These are phyloP conservation scores for Pluvianellus socialis DNA, from an alignment of 2,113 vertebrate genomes.

Conservation along the genomic window DNA sequence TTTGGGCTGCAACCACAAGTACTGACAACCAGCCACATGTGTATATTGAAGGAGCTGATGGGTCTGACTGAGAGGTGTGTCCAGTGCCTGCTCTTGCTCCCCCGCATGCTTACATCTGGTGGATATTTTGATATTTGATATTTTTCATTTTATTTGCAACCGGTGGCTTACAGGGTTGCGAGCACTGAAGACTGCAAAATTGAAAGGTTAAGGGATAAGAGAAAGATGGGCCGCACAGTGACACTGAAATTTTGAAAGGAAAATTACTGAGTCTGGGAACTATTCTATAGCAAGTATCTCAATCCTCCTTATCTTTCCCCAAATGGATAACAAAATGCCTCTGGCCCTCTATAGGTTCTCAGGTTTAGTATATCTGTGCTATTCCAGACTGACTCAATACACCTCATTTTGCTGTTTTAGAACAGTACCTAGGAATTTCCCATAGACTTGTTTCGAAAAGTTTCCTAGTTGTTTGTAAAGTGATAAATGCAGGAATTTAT, in stretches of 20 bases:
- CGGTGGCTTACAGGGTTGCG: not conserved
- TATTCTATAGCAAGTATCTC: constrained; percentile 15
- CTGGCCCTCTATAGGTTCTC: constrained; percentile 20
- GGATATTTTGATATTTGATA: not conserved
- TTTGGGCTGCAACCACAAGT: constrained; percentile 58
- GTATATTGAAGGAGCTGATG: constrained; percentile 21
- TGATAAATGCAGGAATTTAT: constrained; percentile 19
- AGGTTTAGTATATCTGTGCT: constrained; percentile 2
- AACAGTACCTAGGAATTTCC: constrained; percentile 62
- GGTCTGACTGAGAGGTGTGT: constrained; percentile 4
- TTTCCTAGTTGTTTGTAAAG: constrained; percentile 40
- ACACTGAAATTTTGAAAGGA: constrained; percentile 19
- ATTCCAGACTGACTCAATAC: constrained; percentile 14
- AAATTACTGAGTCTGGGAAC: constrained; percentile 21
- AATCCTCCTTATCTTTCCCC: constrained; percentile 26
- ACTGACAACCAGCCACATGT: constrained; percentile 64
- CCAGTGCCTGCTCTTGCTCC: not conserved
- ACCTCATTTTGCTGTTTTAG: constrained; percentile 51
- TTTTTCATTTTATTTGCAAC: not conserved
- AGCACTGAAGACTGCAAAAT: not conserved
- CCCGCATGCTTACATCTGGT: not conserved
- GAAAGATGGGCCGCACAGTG: not conserved
- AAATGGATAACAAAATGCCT: constrained; percentile 35
- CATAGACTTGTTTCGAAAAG: constrained; percentile 55
- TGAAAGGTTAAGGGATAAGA: not conserved